These are phyloP conservation scores for Zeuzera pyrina DNA, from an alignment of 2,888 invertebrate genomes.

Conservation along the genomic window DNA sequence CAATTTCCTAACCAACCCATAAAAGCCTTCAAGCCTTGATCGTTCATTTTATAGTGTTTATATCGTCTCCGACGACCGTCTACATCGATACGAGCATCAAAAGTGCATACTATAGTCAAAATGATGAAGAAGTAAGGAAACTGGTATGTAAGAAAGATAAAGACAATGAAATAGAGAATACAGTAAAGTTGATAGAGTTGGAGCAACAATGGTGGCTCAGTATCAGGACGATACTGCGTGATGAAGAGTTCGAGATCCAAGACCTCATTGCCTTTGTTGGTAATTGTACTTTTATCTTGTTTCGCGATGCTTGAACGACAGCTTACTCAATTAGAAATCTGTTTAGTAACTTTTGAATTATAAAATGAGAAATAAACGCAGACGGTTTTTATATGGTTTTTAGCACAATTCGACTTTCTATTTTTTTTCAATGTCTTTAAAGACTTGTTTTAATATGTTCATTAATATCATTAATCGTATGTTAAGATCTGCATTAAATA, in stretches of 20 bases:
- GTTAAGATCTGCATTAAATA: too few species aligned
- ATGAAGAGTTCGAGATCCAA: slow-evolving; percentile 64
- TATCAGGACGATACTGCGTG: slow-evolving; percentile 49
- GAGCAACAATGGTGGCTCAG: slow-evolving; percentile 52
- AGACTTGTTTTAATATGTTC: too few species aligned
- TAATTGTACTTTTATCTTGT: slow-evolving; percentile 27
- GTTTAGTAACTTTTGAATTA: too few species aligned
- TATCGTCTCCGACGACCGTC: slow-evolving; percentile 71
- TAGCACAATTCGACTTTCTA: too few species aligned
- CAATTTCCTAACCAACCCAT: too few species aligned
- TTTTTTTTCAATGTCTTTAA: too few species aligned
- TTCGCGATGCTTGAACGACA: too few species aligned
- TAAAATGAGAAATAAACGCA: too few species aligned
- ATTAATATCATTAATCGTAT: too few species aligned
- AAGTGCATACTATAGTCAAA: slow-evolving; percentile 57
- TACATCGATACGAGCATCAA: slow-evolving; percentile 62
- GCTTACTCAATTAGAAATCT: too few species aligned
- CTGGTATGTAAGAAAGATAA: slow-evolving; percentile 15
- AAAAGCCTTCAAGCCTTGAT: slow-evolving; percentile 28
- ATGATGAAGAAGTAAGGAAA: slow-evolving; percentile 44
- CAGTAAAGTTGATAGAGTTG: slow-evolving; percentile 43
- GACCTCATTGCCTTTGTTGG: slow-evolving; percentile 66
- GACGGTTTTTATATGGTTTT: too few species aligned
- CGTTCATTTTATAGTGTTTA: slow-evolving; percentile 55
- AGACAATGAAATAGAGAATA: slow-evolving; percentile 22